Base-by-base conservation (phyloP, 2,113 vertebrate species). In the Tauraco erythrolophus region DNA sequence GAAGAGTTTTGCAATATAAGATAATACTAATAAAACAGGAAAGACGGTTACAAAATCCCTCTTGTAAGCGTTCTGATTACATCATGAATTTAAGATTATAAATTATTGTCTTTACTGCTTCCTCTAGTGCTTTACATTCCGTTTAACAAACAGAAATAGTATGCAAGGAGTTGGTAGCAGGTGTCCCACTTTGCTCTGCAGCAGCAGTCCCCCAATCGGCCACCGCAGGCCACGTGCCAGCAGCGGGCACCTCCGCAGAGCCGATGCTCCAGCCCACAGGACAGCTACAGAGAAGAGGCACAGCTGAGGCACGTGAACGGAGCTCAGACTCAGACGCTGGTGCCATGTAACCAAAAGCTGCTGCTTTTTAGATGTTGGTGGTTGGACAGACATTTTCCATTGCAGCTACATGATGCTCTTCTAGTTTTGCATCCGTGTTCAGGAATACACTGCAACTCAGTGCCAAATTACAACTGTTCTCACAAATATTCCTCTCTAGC, bases 21-120 rank as follows among this genome's bases (percentile, higher is more conserved):
- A 71, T 86, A 88, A 69, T 71, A 86, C 64, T 78, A 96, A 88
- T 89, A 94, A 89, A 96, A 71, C 93, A 89, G 93, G 93, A 93
- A 93, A 91, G 65, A 87, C 5, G 1, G 84, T 96, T 93, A 89
- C 89, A 93, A 95, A 92, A 94, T 71, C n/a, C 15, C 31, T 93
- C 88, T 64, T 39, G 12, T 77, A 54, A 69, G 61, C 10, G 0
- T 53, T 69, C 68, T 14, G 37, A 70, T 92, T 88, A 88, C 85
- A 39, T 64, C 23, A 95, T 8, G 46, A 65, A 60, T n/a, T 79
- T 54, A 65, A 41, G 46, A 80, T 66, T 56, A 74, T 70, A 96
- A 95, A 95, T 96, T 39, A 96, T 46, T 83, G 45, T 77, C 72
- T 90, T 89, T 88, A 68, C 82, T 79, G 45, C 83, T 94, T 96